Evolutionary conservation across 2,888 invertebrate genomes (phyloP).

Genomic region (Heteromurus nitidus): DNA sequence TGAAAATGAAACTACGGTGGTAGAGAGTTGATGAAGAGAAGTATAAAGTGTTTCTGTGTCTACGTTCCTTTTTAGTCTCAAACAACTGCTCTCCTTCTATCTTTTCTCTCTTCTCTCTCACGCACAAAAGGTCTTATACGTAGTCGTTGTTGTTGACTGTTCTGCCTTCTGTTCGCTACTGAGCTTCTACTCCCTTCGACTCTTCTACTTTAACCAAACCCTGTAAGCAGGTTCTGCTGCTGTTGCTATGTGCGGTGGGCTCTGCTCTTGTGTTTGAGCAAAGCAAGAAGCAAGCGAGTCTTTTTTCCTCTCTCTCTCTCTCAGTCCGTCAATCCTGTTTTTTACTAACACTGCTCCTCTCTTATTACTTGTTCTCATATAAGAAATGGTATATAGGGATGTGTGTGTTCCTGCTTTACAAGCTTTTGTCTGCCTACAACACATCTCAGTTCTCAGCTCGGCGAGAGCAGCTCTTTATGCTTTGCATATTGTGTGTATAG

Average conservation of each 20-base stretch:
- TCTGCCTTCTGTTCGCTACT: conserved; percentile 63
- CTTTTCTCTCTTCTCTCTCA: conserved; percentile 18
- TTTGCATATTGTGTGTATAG: neutral
- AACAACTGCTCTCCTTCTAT: conserved; percentile 18
- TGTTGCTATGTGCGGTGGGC: conserved; percentile 58
- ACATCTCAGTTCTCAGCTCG: no score
- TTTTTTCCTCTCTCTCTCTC: neutral
- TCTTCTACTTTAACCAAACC: conserved; percentile 42
- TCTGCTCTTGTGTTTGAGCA: conserved; percentile 18
- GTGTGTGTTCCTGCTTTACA: conserved; percentile 34
- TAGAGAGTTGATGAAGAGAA: neutral
- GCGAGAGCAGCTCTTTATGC: neutral
- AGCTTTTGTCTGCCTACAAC: conserved; percentile 6
- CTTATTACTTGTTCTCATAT: conserved; percentile 21
- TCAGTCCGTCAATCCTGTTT: conserved; percentile 16
- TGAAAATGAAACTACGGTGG: neutral
- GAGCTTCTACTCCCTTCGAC: conserved; percentile 46
- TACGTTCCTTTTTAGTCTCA: neutral
- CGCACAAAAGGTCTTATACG: conserved; percentile 23
- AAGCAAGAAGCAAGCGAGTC: conserved; percentile 24
- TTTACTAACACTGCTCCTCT: conserved; percentile 40
- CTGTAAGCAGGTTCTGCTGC: conserved; percentile 50
- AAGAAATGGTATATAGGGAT: neutral
- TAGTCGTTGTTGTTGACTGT: conserved; percentile 57
- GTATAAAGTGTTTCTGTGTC: conserved; percentile 5